Conservation (phyloP, 1,140 invertebrate species). For the Adoxophyes honmai region DNA sequence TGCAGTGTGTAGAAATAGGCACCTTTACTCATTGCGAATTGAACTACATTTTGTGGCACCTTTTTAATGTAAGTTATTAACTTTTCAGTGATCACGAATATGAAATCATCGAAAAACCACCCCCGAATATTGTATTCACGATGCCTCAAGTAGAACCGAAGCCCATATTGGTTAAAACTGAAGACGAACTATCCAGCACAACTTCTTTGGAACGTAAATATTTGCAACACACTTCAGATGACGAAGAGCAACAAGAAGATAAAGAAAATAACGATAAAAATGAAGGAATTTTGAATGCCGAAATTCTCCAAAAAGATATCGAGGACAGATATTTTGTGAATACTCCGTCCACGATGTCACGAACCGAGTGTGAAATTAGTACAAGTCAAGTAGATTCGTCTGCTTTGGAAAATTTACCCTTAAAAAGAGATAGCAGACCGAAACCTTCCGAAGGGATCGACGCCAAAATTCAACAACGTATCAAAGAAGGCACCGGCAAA, state of each 20-base stretch:
- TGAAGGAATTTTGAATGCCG: slow-evolving; percentile 63
- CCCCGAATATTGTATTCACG: slow-evolving; percentile 56
- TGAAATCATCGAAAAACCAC: slow-evolving; percentile 84
- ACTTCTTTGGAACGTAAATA: slow-evolving; percentile 68
- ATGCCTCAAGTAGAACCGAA: slow-evolving; percentile 52
- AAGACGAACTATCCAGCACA: slow-evolving; percentile 71
- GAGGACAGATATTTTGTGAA: slow-evolving; percentile 76
- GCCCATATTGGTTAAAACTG: slow-evolving; percentile 48
- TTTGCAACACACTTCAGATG: slow-evolving; percentile 60
- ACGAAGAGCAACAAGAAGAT: slow-evolving; percentile 57
- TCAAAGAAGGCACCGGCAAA: slow-evolving; percentile 77
- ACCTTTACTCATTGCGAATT: no score
- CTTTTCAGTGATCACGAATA: slow-evolving; percentile 91
- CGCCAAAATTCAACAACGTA: slow-evolving; percentile 75
- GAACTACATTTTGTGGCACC: slow-evolving; percentile 8
- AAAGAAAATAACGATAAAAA: slow-evolving; percentile 62
- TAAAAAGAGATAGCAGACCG: slow-evolving; percentile 78
- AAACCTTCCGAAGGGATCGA: slow-evolving; percentile 66
- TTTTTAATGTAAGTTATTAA: slow-evolving; percentile 19
- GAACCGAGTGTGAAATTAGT: slow-evolving; percentile 82
- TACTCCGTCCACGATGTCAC: slow-evolving; percentile 78
- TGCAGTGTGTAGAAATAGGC: no score
- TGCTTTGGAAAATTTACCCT: slow-evolving; percentile 80
- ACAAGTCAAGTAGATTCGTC: slow-evolving; percentile 83
- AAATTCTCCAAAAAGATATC: slow-evolving; percentile 75